Evolutionary conservation across 2,888 invertebrate genomes (phyloP).

Genomic region (Ephialtes manifestator): DNA sequence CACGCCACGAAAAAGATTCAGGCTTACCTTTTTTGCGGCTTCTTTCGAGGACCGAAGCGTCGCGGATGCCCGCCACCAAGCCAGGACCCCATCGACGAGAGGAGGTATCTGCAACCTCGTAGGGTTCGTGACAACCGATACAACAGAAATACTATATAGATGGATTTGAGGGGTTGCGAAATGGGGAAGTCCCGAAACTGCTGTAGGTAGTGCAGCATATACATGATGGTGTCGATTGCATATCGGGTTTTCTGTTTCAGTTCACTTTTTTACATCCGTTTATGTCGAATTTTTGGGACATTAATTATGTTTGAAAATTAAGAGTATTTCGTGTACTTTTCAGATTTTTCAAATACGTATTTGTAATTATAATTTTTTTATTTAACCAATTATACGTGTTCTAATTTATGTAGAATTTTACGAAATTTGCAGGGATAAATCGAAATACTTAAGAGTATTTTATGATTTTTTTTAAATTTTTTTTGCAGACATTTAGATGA

Average conservation of each 20-base stretch:
- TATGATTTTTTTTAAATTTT: no score
- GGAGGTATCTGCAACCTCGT: conserved; percentile 44
- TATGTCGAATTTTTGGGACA: no score
- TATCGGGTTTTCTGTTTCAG: background rate
- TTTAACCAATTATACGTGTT: no score
- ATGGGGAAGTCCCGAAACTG: background rate
- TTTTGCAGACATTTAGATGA: no score
- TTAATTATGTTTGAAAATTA: no score
- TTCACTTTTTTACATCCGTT: no score
- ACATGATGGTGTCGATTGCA: background rate
- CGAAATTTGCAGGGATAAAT: no score
- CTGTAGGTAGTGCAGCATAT: background rate
- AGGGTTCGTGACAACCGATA: conserved; percentile 1
- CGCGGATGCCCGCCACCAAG: conserved; percentile 84
- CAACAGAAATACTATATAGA: conserved; percentile 15
- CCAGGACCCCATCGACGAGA: conserved; percentile 77
- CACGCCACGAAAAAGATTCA: conserved; percentile 80
- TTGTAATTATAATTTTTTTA: no score
- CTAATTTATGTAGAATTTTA: no score
- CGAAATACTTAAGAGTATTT: no score
- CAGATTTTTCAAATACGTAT: no score
- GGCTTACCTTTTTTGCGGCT: conserved; percentile 79
- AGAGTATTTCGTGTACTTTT: no score
- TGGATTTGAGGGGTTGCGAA: background rate
- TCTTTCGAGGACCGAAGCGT: conserved; percentile 84